Base-by-base conservation (phyloP, 2,797 vertebrate species). In the Aldrovandia affinis region DNA sequence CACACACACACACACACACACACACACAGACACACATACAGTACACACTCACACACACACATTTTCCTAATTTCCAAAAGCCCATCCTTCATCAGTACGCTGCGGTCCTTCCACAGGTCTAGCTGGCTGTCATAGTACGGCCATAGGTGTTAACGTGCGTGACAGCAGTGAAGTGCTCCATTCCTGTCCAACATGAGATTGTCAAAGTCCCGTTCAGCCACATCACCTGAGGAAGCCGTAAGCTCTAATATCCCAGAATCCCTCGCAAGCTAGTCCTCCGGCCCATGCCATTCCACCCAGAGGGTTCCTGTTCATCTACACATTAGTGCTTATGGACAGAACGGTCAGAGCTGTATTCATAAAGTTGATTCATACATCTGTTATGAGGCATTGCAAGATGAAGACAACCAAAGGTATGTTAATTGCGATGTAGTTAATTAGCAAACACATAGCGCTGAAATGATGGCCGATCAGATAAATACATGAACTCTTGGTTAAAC, bases 21-120 rank as follows among this genome's bases (percentile, higher is more conserved):
- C 54, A 55, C 54, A 55, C 54, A 55, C 20, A 2, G 85, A n/a
- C n/a, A n/a, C n/a, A n/a, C n/a, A n/a, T n/a, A n/a, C n/a, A n/a
- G n/a, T n/a, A n/a, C n/a, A n/a, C 86, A 85, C 84, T 2, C 50
- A 81, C 52, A 78, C 78, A 75, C 68, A 78, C 86, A 88, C 75
- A 82, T 81, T 79, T 65, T 81, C 84, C 36, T 33, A 73, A 44
- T 54, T 52, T 44, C 25, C 68, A 39, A 77, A 47, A 28, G 47
- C 2, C 42, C 39, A 77, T 77, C 42, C 73, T 47, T 47, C 20
- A 10, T 42, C 14, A 77, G 73, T 77, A 9, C 39, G 15, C 42
- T 44, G 73, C 73, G 47, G 73, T 47, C 9, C 70, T 77, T 28
- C 39, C 73, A 14, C 73, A 77, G 73, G 9, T 44, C 73, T 77